Base-by-base conservation (phyloP, 1,140 invertebrate species). In the Hydropsyche tenuis region DNA sequence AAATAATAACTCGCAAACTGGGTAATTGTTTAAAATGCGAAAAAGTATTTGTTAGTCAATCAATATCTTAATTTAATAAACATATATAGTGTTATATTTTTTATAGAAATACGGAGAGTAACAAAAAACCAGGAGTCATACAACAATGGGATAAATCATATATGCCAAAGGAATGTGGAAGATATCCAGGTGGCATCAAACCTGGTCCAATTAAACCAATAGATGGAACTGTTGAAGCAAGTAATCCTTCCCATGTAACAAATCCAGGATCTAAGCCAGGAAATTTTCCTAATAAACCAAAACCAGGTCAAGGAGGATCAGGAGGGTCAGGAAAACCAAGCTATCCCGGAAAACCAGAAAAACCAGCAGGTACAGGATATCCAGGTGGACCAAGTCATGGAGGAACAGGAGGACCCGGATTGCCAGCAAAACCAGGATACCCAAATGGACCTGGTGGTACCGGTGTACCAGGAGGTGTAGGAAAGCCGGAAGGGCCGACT, bases 141-240 rank as follows among this genome's bases (percentile, higher is more conserved):
- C 88, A 22, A 86, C 88, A 7, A 80, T 91, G 89, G 89, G 79
- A 83, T 75, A 81, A 90, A 68, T 80, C 90, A 42, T 85, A 87
- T 72, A 91, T 90, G 77, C 90, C 90, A 16, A 81, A 85, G 74
- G 86, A 87, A 66, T 91, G 90, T 77, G 85, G 85, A 14, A 37
- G 30, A 83, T 81, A 69, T 80, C 81, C 81, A 16, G 82, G 82
- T 53, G 83, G 83, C 6, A 71, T 73, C 5, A 73, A 75, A 37
- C 71, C 74, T 22, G 73, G 75, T 22, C 63, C 43, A 73, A 16
- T 9, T 14, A 9, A 30, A 42, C 69, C 53, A 20, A 7, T 3
- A 7, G 65, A 69, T 30, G 80, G 82, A 73, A 81, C 80, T 22
- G 79, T 77, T 64, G 74, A 75, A n/a, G 73, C 72, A 0, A 73